Evolutionary conservation across 1,140 invertebrate species (phyloP), one percentile per base, ranked within the genome.

Genomic region (Drosophila fuyamai): DNA sequence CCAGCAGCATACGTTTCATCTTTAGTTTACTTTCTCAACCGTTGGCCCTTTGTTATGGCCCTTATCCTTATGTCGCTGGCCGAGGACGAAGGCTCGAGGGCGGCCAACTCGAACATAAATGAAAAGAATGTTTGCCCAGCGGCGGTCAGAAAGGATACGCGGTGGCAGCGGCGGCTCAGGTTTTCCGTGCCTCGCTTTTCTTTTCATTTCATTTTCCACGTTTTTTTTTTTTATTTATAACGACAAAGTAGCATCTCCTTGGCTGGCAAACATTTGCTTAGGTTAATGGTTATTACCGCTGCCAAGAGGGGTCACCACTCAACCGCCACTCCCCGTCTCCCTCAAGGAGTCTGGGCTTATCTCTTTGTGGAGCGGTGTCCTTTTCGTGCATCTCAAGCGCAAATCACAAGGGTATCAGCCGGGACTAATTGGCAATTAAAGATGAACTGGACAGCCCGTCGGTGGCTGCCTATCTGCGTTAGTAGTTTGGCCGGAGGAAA

Each of bases 391-490:
- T 84, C 77, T 84, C 81, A 66, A 71, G 77, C 79, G 82, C 74
- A 86, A 82, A 88, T 86, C 79, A 77, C 79, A 76, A 81, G 82
- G 79, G 68, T 86, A 86, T 86, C 83, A 88, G 82, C 61, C 72
- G 48, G 54, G 75, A 48, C 82, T 86, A 86, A 86, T 86, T 86
- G 82, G 44, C 82, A 86, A 88, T 86, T 86, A 88, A 88, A 86
- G 79, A 79, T 72, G 72, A 85, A 81, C 81, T 77, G 67, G 58
- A 48, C 10, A 50, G 48, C 16, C 46, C 40, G 43, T 58, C 36
- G 40, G 44, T 13, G 53, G 8, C 51, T 1, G 29, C 8, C 47
- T 29, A 23, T 46, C 14, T 54, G 35, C 27, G 53, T 40, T 38
- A 38, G 59, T 41, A 63, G 59, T 27, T 35, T 43, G 13, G 13